Conservation (phyloP, 1,140 invertebrate genomes). For the Drosophila arawakana region DNA sequence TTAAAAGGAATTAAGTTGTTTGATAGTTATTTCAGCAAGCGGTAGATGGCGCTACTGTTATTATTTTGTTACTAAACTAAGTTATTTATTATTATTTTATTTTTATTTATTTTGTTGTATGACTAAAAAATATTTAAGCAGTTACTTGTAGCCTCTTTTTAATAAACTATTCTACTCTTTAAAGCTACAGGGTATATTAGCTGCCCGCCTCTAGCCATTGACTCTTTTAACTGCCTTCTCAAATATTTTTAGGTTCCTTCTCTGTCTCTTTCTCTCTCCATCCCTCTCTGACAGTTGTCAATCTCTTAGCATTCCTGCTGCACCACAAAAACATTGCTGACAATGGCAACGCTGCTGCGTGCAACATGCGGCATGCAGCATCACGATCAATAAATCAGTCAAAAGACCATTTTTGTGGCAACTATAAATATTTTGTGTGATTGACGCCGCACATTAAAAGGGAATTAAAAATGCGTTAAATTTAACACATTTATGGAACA, state of each 20-base stretch:
- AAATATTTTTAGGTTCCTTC: conserved; percentile 3
- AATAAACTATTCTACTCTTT: too few relatives aligned
- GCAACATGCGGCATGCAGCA: conserved; percentile 12
- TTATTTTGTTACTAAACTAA: too few relatives aligned
- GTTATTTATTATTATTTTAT: too few relatives aligned
- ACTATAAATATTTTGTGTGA: conserved; percentile 49
- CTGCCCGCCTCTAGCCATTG: too few relatives aligned
- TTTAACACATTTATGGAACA: conserved; percentile 27
- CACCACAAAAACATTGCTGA: conserved; percentile 32
- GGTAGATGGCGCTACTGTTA: too few relatives aligned
- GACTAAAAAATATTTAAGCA: too few relatives aligned
- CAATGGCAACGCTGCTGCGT: conserved; percentile 17
- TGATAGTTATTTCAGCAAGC: too few relatives aligned
- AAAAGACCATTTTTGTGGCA: conserved; percentile 30
- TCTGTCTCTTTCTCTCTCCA: neutral
- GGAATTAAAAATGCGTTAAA: conserved; percentile 55
- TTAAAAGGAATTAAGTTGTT: too few relatives aligned
- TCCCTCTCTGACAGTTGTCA: conserved; percentile 34
- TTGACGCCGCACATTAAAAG: conserved; percentile 51
- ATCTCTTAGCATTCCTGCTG: conserved; percentile 36
- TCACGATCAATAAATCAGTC: conserved; percentile 47
- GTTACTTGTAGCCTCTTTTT: too few relatives aligned
- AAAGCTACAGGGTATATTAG: too few relatives aligned
- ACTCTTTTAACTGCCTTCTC: conserved; percentile 3
- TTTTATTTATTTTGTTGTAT: too few relatives aligned